Conservation (phyloP, 2,797 vertebrate species). For the Sarcoramphus papa region DNA sequence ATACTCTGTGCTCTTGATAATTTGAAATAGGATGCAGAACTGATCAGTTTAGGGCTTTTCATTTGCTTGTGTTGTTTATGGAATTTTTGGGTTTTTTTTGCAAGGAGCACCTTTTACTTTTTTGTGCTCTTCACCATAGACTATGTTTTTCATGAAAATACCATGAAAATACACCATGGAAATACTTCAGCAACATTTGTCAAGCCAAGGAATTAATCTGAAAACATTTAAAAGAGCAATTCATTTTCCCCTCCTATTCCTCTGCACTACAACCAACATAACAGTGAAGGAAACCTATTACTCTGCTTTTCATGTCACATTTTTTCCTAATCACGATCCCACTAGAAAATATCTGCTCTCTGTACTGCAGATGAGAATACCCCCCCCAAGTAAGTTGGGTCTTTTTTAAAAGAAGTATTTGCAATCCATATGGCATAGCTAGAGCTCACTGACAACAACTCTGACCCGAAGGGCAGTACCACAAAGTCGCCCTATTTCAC, state of each 20-base stretch:
- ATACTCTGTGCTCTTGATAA: background rate
- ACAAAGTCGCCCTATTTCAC: background rate
- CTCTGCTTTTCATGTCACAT: background rate
- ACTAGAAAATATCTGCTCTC: background rate
- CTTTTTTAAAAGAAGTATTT: background rate
- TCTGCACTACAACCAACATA: background rate
- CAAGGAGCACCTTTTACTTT: background rate
- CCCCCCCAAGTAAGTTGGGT: background rate
- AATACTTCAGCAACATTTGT: background rate
- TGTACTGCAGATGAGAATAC: background rate
- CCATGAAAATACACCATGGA: background rate
- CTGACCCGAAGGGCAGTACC: background rate
- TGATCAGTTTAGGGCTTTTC: background rate
- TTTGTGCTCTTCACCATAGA: background rate
- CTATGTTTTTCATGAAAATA: background rate
- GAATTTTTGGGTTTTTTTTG: background rate
- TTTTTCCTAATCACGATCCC: background rate
- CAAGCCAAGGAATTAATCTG: background rate
- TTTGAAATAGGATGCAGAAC: background rate
- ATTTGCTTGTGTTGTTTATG: no score
- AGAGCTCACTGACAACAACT: background rate
- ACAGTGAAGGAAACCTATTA: background rate
- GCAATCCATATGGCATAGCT: background rate
- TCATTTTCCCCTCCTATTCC: background rate
- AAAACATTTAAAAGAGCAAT: background rate